Evolutionary conservation across 1,140 invertebrate genomes (phyloP).

Genomic region (Nymphalis io): DNA sequence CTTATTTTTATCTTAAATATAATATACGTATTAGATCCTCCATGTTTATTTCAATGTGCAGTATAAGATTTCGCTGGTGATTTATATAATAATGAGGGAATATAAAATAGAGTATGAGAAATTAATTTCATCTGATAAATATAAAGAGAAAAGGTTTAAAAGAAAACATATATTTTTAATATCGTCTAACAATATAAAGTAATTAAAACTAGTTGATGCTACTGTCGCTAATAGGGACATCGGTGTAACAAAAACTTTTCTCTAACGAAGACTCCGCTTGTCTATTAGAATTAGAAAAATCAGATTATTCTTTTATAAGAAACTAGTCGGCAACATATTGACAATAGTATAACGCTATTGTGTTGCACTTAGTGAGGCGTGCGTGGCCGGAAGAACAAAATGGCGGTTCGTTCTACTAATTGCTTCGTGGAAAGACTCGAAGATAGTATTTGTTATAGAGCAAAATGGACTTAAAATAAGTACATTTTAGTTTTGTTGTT

Average conservation of each 20-base stretch:
- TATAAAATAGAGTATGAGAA: too few species aligned
- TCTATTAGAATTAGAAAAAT: slow-evolving; percentile 3
- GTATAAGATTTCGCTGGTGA: too few species aligned
- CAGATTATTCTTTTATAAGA: not conserved
- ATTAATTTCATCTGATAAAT: too few species aligned
- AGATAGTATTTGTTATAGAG: not conserved
- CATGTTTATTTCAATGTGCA: too few species aligned
- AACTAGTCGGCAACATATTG: not conserved
- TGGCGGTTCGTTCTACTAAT: slow-evolving; percentile 2
- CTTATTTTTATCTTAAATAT: too few species aligned
- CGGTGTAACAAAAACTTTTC: not conserved
- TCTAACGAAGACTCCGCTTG: not conserved
- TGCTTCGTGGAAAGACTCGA: not conserved
- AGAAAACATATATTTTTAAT: not conserved
- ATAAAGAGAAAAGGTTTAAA: too few species aligned
- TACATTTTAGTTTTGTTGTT: not conserved
- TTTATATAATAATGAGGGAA: too few species aligned
- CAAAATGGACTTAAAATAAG: not conserved
- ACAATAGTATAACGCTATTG: not conserved
- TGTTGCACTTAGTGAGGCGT: slow-evolving; percentile 3
- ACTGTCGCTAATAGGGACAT: slow-evolving; percentile 1
- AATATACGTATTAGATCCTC: too few species aligned
- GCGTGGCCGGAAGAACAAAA: slow-evolving; percentile 3
- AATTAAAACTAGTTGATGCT: not conserved
- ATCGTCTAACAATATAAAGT: not conserved